Percentiles rank a stretch among this genome's conserved stretches.
These are phyloP conservation scores for Tupiocoris notatus DNA, from an alignment of 2,888 invertebrate species.

Conservation along the genomic window DNA sequence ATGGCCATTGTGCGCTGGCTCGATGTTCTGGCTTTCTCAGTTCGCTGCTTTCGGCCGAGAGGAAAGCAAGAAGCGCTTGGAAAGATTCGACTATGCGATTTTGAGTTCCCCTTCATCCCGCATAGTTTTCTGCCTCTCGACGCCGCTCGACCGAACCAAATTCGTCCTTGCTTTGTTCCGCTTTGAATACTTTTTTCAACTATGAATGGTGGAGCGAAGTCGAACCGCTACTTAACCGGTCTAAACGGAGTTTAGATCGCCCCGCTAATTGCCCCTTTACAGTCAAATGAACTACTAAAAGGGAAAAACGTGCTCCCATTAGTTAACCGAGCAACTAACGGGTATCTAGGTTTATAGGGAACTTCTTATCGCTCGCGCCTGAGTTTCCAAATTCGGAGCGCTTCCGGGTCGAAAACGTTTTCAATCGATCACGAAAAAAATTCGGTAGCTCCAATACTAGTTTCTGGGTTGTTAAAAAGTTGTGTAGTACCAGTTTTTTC, in stretches of 20 bases:
- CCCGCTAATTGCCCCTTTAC: background rate
- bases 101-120: too few species aligned
- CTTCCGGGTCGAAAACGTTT: too few species aligned
- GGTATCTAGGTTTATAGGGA: background rate
- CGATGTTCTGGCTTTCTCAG: background rate
- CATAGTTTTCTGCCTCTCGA: too few species aligned
- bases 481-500: too few species aligned
- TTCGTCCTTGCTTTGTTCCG: background rate
- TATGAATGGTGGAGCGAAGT: background rate
- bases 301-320: background rate
- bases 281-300: background rate
- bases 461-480: too few species aligned
- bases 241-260: background rate
- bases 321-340: background rate
- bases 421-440: too few species aligned
- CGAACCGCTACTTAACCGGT: background rate
- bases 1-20: background rate
- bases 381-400: too few species aligned
- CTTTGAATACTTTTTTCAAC: background rate
- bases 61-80: background rate
- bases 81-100: background rate
- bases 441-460: too few species aligned
- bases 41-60: background rate
- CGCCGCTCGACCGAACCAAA: background rate
- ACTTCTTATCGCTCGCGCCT: too few species aligned